Percentiles rank a stretch among this genome's conserved stretches.
Conservation (phyloP, 2,797 vertebrate genomes). For the Acipenser ruthenus region DNA sequence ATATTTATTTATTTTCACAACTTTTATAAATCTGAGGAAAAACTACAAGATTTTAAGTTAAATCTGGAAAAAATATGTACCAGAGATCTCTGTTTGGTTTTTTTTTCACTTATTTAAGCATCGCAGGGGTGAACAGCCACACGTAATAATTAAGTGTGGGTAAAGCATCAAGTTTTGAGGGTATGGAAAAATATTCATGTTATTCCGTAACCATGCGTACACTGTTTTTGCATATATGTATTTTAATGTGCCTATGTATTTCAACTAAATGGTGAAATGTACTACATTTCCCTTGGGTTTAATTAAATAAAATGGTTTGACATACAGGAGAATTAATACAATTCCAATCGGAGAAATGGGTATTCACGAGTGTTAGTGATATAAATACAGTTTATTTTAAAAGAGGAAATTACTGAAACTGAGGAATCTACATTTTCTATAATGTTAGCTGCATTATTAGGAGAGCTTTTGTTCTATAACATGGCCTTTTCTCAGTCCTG, state of each 20-base stretch:
- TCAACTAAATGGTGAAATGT: slow-evolving; percentile 4
- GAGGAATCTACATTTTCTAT: not conserved
- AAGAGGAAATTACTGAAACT: slow-evolving; percentile 1
- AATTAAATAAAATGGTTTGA: not conserved
- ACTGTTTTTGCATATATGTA: slow-evolving; percentile 18
- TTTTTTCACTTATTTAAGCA: not conserved
- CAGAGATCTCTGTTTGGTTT: not conserved
- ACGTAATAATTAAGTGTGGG: not conserved
- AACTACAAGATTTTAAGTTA: too few species aligned
- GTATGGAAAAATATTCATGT: slow-evolving; percentile 9
- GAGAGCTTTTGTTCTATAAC: slow-evolving; percentile 1
- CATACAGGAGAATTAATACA: not conserved
- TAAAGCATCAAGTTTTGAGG: not conserved
- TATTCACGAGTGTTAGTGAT: too few species aligned
- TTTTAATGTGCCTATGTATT: slow-evolving; percentile 20
- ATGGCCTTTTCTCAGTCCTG: not conserved
- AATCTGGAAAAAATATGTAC: too few species aligned
- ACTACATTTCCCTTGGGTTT: slow-evolving; percentile 11
- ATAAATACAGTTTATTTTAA: not conserved
- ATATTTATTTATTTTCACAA: too few species aligned
- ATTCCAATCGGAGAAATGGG: too few species aligned
- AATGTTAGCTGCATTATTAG: not conserved
- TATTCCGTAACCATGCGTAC: slow-evolving; percentile 7
- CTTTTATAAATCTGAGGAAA: too few species aligned
- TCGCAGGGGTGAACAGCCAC: not conserved